Evolutionary conservation across 2,113 vertebrate genomes (phyloP), one percentile per base, ranked within the genome.

Genomic region (Serinus canaria): DNA sequence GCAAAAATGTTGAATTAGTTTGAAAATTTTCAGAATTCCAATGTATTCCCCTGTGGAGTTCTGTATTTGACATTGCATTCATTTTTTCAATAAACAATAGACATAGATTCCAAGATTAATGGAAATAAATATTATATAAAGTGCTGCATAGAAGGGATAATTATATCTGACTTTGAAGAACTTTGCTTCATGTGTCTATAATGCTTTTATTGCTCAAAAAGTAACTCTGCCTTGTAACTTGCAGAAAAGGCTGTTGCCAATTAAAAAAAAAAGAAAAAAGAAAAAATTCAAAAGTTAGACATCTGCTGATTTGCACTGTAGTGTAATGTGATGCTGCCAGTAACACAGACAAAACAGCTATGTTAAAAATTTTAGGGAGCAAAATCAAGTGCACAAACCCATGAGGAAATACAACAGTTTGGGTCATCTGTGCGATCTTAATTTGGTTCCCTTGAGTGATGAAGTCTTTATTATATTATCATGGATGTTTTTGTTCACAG

Each of bases 11-110:
- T 95, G 92, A 97, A 97, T 98, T 97, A 97, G 92, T 95, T 55
- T 87, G 83, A 97, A 97, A 91, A 97, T 97, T 98, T 98, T 97
- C 96, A 97, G 97, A 97, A 98, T 98, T 97, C 93, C 95, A 94
- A 49, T 60, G 70, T 96, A 97, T 94, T 97, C 97, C 94, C 78
- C 41, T 62, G 86, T 93, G 87, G 55, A 74, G 91, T n/a, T 83
- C 92, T 90, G 74, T 95, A 89, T 97, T 89, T 98, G 97, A 97
- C 95, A 94, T 96, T n/a, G 55, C 90, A 95, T 95, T 97, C 78
- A 96, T 97, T 97, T 97, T 96, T 95, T 98, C 95, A 97, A 93
- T 97, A 96, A 98, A 95, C 94, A 97, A 95, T 33, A 25, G 80
- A 95, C 70, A 97, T 88, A 90, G 82, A 58, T 90, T 94, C 86